Conservation (phyloP, 2,797 vertebrate genomes). For the Takifugu rubripes region DNA sequence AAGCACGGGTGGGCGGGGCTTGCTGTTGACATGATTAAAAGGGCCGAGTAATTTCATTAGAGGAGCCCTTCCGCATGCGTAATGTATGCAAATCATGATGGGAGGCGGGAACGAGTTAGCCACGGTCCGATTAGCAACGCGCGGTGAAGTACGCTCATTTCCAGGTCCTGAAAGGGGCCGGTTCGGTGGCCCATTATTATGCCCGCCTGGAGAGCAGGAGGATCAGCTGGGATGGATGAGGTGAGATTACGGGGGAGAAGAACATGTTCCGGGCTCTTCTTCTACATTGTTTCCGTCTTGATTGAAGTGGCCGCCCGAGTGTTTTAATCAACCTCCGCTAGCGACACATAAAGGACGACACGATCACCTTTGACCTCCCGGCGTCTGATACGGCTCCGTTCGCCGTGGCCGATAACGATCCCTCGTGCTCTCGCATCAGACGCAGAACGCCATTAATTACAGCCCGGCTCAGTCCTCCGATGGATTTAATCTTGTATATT, state of each 20-base stretch:
- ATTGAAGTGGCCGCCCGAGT: constrained; percentile 63
- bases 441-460: constrained; percentile 74
- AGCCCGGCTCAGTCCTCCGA: constrained; percentile 69
- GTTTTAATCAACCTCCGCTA: constrained; percentile 61
- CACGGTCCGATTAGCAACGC: constrained; percentile 33
- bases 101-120: constrained; percentile 15
- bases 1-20: neutral
- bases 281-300: constrained; percentile 35
- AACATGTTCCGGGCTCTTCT: constrained; percentile 29
- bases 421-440: constrained; percentile 58
- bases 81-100: constrained; percentile 24
- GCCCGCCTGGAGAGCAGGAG: constrained; percentile 16
- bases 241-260: constrained; percentile 13
- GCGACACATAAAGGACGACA: constrained; percentile 55
- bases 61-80: constrained; percentile 12
- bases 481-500: constrained; percentile 84
- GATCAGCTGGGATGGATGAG: constrained; percentile 8
- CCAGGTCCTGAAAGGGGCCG: no score
- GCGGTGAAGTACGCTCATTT: constrained; percentile 27
- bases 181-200: constrained; percentile 18
- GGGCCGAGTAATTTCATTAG: constrained; percentile 33
- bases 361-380: constrained; percentile 52
- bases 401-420: constrained; percentile 56
- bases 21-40: constrained; percentile 28
- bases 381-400: constrained; percentile 54